Conservation (phyloP, 2,888 invertebrate genomes). For the Papilio demoleus region DNA sequence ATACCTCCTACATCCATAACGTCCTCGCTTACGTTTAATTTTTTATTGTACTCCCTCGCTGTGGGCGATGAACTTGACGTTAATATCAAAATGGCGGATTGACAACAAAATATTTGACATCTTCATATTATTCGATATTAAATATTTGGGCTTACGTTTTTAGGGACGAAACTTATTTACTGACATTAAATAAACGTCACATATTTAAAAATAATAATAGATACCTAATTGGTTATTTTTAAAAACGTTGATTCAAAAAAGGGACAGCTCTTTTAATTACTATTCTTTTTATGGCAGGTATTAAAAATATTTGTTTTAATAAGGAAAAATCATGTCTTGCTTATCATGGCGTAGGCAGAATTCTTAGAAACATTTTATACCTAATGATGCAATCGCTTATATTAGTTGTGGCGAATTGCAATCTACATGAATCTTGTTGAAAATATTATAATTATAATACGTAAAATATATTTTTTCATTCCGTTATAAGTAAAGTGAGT, state of each 20-base stretch:
- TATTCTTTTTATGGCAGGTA: background rate
- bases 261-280: background rate
- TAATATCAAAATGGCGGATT: constrained; percentile 31
- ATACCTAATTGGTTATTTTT: background rate
- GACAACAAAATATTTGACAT: constrained; percentile 30
- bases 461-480: background rate
- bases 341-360: constrained; percentile 27
- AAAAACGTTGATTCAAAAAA: background rate
- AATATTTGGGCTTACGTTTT: constrained; percentile 19
- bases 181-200: background rate
- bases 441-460: background rate
- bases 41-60: constrained; percentile 43
- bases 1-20: constrained; percentile 39
- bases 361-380: constrained; percentile 22
- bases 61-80: constrained; percentile 49
- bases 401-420: constrained; percentile 32
- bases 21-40: constrained; percentile 37
- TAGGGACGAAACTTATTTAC: constrained; percentile 5
- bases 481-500: background rate
- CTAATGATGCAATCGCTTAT: constrained; percentile 31
- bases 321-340: background rate
- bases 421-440: background rate
- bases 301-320: background rate
- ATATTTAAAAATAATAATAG: background rate
- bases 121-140: constrained; percentile 23